Evolutionary conservation across 1,140 invertebrate genomes (phyloP).

Genomic region (Holcopasites calliopsidis): DNA sequence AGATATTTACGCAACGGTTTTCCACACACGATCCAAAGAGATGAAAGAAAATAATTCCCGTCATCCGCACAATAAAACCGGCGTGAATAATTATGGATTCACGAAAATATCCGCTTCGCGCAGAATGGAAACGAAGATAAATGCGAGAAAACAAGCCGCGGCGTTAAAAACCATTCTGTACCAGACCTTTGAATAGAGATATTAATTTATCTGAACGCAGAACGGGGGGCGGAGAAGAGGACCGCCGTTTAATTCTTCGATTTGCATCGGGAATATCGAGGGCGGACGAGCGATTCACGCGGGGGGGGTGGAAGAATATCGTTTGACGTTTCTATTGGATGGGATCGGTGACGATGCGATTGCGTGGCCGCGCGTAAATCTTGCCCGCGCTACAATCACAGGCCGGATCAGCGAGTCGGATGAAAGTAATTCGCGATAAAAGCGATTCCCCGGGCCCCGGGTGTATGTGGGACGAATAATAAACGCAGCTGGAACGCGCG

Average conservation of each 20-base stretch:
- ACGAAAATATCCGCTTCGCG: background rate
- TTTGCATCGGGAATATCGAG: too few species aligned
- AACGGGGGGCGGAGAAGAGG: too few species aligned
- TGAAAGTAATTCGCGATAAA: slow-evolving; percentile 57
- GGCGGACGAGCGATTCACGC: background rate
- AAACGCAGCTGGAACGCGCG: slow-evolving; percentile 25
- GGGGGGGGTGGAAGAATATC: background rate
- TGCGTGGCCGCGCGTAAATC: slow-evolving; percentile 26
- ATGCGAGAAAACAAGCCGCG: background rate
- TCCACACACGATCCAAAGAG: too few species aligned
- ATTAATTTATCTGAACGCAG: too few species aligned
- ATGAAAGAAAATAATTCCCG: too few species aligned
- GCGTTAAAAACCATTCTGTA: background rate
- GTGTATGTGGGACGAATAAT: slow-evolving; percentile 43
- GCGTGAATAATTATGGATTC: background rate
- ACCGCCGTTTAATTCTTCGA: too few species aligned
- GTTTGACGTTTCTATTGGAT: slow-evolving; percentile 33
- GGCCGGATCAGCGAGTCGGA: slow-evolving; percentile 20
- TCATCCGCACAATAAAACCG: too few species aligned
- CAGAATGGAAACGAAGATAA: background rate
- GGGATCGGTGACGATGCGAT: slow-evolving; percentile 20
- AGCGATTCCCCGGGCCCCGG: slow-evolving; percentile 24
- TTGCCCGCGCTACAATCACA: slow-evolving; percentile 16
- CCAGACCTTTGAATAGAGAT: background rate
- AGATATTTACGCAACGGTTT: too few species aligned